Conservation (phyloP, 37 sponge, comb jelly and placozoan genomes). For the Theonella swinhoei region DNA sequence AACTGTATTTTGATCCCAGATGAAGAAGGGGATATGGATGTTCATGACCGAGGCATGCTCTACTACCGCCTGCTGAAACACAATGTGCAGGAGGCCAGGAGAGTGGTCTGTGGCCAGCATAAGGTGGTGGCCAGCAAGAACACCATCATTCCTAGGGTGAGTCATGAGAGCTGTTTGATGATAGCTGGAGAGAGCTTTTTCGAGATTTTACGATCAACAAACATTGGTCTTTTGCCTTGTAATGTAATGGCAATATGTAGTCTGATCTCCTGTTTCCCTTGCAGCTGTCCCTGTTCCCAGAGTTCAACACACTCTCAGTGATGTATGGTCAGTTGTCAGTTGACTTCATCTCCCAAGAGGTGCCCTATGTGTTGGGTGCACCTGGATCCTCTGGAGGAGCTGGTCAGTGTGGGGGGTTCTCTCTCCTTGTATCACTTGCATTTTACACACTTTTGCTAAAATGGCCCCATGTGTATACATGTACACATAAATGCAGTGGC, state of each 20-base stretch:
- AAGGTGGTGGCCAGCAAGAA: slow-evolving; percentile 57
- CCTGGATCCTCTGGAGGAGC: slow-evolving; percentile 1
- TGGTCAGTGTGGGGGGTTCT: background rate
- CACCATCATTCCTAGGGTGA: slow-evolving; percentile 65
- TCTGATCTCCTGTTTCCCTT: background rate
- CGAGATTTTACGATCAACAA: no score
- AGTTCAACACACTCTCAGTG: slow-evolving; percentile 92
- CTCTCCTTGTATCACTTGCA: no score
- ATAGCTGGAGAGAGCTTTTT: no score
- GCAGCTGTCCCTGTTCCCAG: slow-evolving; percentile 75
- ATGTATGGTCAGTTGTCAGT: slow-evolving; percentile 76
- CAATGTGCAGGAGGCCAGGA: slow-evolving; percentile 68
- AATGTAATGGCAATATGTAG: background rate
- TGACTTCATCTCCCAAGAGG: slow-evolving; percentile 68
- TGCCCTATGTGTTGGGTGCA: slow-evolving; percentile 65
- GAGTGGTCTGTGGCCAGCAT: slow-evolving; percentile 63
- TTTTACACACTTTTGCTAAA: no score
- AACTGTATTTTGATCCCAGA: slow-evolving; percentile 43
- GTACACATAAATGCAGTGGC: no score
- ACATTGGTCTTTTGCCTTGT: background rate
- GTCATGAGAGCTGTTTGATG: background rate
- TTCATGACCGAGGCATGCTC: slow-evolving; percentile 88
- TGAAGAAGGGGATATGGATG: slow-evolving; percentile 93
- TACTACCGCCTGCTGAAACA: slow-evolving; percentile 92
- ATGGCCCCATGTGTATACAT: no score